These are phyloP conservation scores for Dinomys branickii DNA, from an alignment of 2,113 vertebrate species.

Conservation along the genomic window DNA sequence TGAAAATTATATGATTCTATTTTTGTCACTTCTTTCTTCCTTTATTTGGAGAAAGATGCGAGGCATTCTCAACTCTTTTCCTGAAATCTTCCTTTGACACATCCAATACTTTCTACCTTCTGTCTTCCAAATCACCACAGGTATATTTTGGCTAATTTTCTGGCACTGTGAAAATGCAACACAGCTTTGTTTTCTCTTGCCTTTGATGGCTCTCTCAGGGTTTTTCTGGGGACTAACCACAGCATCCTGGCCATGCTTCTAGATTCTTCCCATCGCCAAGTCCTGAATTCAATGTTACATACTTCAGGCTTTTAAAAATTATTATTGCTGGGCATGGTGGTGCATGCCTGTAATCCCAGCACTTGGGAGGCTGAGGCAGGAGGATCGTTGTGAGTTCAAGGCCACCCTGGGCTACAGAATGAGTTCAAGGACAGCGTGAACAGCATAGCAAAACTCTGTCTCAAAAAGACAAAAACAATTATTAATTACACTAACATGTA, in stretches of 20 bases:
- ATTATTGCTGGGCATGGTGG: neutral
- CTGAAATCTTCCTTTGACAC: neutral
- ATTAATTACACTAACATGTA: neutral
- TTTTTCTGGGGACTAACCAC: fast-evolving
- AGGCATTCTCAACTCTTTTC: neutral
- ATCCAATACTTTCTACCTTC: neutral
- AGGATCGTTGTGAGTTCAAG: no score
- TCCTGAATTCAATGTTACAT: neutral
- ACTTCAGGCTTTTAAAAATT: neutral
- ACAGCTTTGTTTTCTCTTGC: neutral
- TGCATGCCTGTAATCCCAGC: no score
- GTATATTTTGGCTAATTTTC: neutral
- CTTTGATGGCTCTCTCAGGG: neutral
- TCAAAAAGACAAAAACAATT: no score
- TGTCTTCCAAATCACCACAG: neutral
- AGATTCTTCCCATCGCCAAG: neutral
- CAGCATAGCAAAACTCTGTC: no score
- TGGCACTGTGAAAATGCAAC: neutral
- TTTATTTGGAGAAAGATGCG: neutral
- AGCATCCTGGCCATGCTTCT: neutral
- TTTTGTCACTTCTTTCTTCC: conserved; percentile 4
- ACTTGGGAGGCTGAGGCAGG: no score
- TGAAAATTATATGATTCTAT: neutral
- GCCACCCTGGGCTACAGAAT: no score
- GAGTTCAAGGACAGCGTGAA: no score